Evolutionary conservation across 2,888 invertebrate species (phyloP), one percentile per base, ranked within the genome.

Genomic region (Malachius bipustulatus): DNA sequence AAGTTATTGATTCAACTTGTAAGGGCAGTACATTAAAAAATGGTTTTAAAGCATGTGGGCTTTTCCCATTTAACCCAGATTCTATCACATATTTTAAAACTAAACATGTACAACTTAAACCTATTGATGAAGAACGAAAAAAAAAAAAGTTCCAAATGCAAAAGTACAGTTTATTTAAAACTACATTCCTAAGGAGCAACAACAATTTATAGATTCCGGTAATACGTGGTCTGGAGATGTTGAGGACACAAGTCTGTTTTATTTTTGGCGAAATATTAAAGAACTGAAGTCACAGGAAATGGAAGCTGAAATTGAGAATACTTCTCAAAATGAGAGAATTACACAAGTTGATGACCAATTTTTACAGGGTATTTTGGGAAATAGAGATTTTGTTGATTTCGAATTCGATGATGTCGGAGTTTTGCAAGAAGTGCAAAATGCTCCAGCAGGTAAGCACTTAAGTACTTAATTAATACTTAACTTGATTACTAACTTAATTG

Each of bases 1-100:
- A 32, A 11, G 43, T 40, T 19, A 19, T 52, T 4, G 38, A 43
- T n/a, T 26, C 32, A 30, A 30, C 35, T 4, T 35, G 35, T 8
- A 35, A 30, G 28, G 30, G 30, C 3, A 30, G n/a, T n/a, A 12
- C 24, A 19, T 19, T 8, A 6, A 19, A 19, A 19, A 19, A 19
- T n/a, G n/a, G 24, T 6, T 19, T 19, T 19, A 19, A n/a, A 26
- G 34, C 27, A 14, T 34, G 34, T 34, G 34, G 27, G n/a, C 24
- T 34, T 26, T 34, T 34, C 12, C 34, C 10, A 32, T 19, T 19
- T 19, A 19, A 6, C 6, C 24, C 24, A 19, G 24, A 19, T n/a
- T 6, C 24, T 19, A 8, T 34, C 3, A 34, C 14, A 13, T 34
- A 34, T 34, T 34, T 34, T 26, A 34, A 34, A 34, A 12, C 34